Evolutionary conservation across 2,888 invertebrate species (phyloP), one percentile per base, ranked within the genome.

Genomic region (Nasonia oneida): DNA sequence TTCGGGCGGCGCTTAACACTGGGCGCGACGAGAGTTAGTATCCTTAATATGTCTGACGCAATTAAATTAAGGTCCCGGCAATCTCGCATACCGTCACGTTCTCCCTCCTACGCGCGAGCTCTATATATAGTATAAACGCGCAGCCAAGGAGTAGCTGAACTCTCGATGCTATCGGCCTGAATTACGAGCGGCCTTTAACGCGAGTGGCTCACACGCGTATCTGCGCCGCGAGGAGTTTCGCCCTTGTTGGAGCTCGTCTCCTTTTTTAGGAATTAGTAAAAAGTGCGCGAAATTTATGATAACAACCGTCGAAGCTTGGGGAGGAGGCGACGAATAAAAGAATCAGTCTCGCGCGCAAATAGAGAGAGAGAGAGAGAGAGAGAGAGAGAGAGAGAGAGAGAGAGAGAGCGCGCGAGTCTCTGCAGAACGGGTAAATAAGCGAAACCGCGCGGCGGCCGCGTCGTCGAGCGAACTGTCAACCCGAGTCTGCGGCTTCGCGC

Each of bases 11-110:
- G 86, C 89, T 90, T 91, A 90, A 88, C 88, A 84, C 87, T 85
- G 74, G 71, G 74, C 82, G 74, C 82, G 73, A 81, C 70, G 87
- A 86, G 89, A 90, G 89, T 90, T 90, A 90, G 89, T 89, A 90
- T 90, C 90, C 88, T 90, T 90, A 89, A 90, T 91, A 90, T 89
- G 89, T 88, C 90, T 89, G 90, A 89, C 87, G 88, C 89, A 90
- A 89, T 90, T 89, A 91, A 91, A 91, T 91, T 90, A 91, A 91
- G 89, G 89, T 88, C 85, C 87, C 86, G 87, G 88, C 89, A 89
- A 90, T 90, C 87, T 89, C 88, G 89, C 90, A 89, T 91, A 90
- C 90, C 90, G 83, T 87, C 86, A 85, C 85, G 84, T 76, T 64
- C 64, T 14, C 3, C 39, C 37, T 15, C 50, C n/a, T 8, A 12